phyloP scores from a whole-genome alignment of 2,888 invertebrate genomes.

The Pachliopta kotzebuea region DNA sequence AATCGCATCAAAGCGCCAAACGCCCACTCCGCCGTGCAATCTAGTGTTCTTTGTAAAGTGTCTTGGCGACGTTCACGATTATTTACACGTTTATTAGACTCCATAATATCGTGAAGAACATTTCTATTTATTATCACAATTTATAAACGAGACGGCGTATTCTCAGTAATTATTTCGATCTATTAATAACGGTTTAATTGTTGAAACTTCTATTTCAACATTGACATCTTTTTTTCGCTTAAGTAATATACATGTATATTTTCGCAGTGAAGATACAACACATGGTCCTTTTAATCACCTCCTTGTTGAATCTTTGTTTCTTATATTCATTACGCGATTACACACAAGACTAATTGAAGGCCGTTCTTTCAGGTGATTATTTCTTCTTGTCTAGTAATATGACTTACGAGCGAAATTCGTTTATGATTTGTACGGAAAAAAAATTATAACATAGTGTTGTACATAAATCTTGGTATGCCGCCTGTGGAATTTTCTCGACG shows the following conservation, averaged over 20 bases:
- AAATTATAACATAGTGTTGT: constrained; percentile 46
- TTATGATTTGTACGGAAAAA: constrained; percentile 45
- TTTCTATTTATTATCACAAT: not conserved
- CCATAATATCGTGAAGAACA: constrained; percentile 1
- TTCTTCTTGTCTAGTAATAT: not conserved
- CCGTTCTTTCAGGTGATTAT: too few species aligned
- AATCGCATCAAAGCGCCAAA: constrained; percentile 35
- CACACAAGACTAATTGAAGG: too few species aligned
- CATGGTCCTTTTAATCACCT: too few species aligned
- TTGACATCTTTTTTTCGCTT: too few species aligned
- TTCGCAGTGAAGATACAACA: too few species aligned
- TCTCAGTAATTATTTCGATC: not conserved
- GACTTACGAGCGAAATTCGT: constrained; percentile 6
- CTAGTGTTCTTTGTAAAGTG: not conserved
- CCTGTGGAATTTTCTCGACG: constrained; percentile 59
- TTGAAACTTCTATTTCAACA: not conserved
- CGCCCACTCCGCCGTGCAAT: constrained; percentile 49
- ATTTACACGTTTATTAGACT: constrained; percentile 1
- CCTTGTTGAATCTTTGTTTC: too few species aligned
- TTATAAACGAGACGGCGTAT: not conserved
- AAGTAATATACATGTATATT: too few species aligned
- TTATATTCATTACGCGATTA: too few species aligned
- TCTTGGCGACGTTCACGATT: not conserved
- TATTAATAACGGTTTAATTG: not conserved
- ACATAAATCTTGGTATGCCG: constrained; percentile 44